A percentile compares a stretch with the other conserved stretches of the same genome.
Conservation (phyloP, 2,888 invertebrate species). For the Syritta pipiens region DNA sequence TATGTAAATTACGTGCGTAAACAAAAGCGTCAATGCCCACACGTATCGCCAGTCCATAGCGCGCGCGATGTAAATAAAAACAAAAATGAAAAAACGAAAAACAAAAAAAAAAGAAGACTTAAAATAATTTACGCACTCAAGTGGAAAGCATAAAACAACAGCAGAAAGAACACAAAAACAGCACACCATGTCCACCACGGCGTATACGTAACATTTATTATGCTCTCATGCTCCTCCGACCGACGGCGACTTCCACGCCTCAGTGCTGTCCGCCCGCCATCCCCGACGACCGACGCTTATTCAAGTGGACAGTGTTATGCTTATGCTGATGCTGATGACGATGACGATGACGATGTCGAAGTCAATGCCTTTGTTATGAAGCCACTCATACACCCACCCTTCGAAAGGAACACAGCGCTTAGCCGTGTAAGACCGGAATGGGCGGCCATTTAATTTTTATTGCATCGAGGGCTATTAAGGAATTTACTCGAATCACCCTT, state of each 20-base stretch:
- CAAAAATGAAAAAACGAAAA: too few species aligned
- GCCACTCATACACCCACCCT: too few species aligned
- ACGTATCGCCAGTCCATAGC: not conserved
- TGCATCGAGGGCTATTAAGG: slow-evolving; percentile 8
- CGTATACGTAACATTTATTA: slow-evolving; percentile 64
- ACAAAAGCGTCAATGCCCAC: slow-evolving; percentile 6
- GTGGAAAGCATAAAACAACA: slow-evolving; percentile 10
- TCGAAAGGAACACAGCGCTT: not conserved
- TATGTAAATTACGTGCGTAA: slow-evolving; percentile 52
- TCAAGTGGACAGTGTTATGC: too few species aligned
- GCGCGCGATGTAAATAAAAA: not conserved
- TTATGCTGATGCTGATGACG: too few species aligned
- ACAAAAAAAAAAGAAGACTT: slow-evolving; percentile 5
- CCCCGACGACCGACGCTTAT: too few species aligned
- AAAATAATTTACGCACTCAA: slow-evolving; percentile 46
- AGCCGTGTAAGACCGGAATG: not conserved
- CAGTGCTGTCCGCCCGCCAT: slow-evolving; percentile 43
- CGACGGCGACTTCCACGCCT: too few species aligned
- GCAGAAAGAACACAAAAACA: slow-evolving; percentile 11
- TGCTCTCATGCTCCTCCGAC: slow-evolving; percentile 39
- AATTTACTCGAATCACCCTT: slow-evolving; percentile 11
- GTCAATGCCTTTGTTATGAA: not conserved
- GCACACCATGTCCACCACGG: slow-evolving; percentile 32
- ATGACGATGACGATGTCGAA: too few species aligned
- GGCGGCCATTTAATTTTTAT: slow-evolving; percentile 18